phyloP scores from a whole-genome alignment of 2,113 vertebrate species.

The Pseudorhombus dupliciocellatus region DNA sequence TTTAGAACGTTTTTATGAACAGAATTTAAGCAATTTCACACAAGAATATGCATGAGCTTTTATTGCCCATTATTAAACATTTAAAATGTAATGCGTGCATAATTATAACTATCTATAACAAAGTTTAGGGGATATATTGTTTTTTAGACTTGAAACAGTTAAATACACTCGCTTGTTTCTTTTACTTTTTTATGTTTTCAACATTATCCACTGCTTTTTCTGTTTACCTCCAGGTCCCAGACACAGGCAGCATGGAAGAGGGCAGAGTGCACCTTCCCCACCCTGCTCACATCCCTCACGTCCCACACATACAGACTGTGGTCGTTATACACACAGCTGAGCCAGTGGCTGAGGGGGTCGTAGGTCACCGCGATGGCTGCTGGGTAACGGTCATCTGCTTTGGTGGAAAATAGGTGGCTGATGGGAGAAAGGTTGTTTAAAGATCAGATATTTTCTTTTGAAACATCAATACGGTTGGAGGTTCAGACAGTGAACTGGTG shows the following conservation, averaged over 20 bases:
- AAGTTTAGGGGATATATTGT: no score
- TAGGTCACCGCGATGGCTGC: conserved; percentile 91
- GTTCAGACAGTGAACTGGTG: neutral
- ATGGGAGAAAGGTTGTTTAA: conserved; percentile 10
- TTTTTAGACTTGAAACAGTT: no score
- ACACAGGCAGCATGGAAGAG: conserved; percentile 93
- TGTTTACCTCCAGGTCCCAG: conserved; percentile 93
- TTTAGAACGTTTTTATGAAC: neutral
- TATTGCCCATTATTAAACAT: neutral
- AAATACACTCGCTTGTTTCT: neutral
- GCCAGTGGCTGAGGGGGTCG: conserved; percentile 89
- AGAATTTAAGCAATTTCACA: neutral
- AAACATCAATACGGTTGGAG: neutral
- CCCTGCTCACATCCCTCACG: conserved; percentile 88
- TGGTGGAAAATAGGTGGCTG: conserved; percentile 86
- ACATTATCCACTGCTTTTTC: neutral
- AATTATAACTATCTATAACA: neutral
- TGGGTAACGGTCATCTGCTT: conserved; percentile 85
- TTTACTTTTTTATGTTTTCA: no score
- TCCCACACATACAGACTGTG: conserved; percentile 99
- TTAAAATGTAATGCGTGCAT: neutral
- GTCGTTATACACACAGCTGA: conserved; percentile 95
- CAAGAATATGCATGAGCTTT: neutral
- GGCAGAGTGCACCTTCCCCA: conserved; percentile 92
- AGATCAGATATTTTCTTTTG: neutral